Evolutionary conservation across 2,113 vertebrate species (phyloP), one percentile per base, ranked within the genome.

Genomic region (Leucoraja erinaceus): DNA sequence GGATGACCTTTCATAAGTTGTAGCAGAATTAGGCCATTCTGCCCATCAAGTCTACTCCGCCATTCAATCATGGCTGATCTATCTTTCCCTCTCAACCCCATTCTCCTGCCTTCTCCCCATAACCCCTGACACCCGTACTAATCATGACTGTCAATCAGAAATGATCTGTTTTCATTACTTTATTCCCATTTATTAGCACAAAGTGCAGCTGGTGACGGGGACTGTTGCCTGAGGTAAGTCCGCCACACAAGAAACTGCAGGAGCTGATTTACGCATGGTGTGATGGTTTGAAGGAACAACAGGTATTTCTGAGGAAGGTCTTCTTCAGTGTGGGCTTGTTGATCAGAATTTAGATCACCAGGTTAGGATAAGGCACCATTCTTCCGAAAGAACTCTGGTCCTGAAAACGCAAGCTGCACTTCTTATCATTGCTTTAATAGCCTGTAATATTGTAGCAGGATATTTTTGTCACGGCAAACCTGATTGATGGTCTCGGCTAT

Each of bases 401-500:
- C 68, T 93, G 95, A 95, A 96, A 96, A 97, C 95, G 95, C 95
- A 95, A 93, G 94, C 95, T 94, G 95, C 96, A 94, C 94, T 95
- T 94, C 95, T 95, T 94, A 97, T 97, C 96, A 95, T 95, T 95
- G 96, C 95, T 97, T 97, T 98, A 98, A 98, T 98, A 98, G 98
- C 96, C 95, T 97, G 97, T 96, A 96, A 98, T 97, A 97, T 96
- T 22, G 95, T 94, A 96, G 96, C 96, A 95, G 96, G 94, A 97
- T 96, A 95, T 97, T 96, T 97, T 95, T 96, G 97, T 96, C 97
- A 95, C 95, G 95, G 94, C 0, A 81, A 94, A 94, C 95, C 96
- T 98, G 98, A 99, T 98, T 96, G 97, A 99, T 98, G 97, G 95
- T 95, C 96, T 97, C 94, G 94, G 93, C 95, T 96, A 97, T 96